Conservation (phyloP, 2,113 vertebrate genomes). For the Oncorhynchus tshawytscha region DNA sequence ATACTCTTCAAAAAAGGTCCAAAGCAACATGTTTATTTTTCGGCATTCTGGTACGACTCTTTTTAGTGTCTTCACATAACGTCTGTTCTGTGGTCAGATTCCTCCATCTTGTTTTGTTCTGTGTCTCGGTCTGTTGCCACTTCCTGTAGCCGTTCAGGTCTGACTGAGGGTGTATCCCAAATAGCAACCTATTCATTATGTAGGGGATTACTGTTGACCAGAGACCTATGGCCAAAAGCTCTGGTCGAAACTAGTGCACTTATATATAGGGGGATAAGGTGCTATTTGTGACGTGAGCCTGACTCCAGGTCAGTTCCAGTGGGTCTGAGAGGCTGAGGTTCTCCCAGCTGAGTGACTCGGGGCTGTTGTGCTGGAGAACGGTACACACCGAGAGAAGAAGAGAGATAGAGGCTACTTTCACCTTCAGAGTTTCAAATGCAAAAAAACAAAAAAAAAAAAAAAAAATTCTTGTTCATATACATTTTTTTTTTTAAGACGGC, state of each 20-base stretch:
- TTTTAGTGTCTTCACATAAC: slow-evolving; percentile 19
- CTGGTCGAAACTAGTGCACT: too few species aligned
- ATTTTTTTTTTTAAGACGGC: background rate
- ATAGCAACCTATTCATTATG: too few species aligned
- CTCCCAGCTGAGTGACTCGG: background rate
- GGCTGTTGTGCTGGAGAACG: background rate
- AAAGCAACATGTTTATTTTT: slow-evolving; percentile 14
- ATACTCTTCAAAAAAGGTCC: slow-evolving; percentile 18
- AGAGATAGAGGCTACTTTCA: background rate
- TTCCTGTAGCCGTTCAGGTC: background rate
- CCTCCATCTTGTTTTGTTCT: background rate
- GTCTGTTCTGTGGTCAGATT: too few species aligned
- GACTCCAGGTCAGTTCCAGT: background rate
- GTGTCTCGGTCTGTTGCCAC: background rate
- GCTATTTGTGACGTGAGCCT: too few species aligned
- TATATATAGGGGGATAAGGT: too few species aligned
- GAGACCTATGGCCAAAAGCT: too few species aligned
- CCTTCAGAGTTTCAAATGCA: background rate
- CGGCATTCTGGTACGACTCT: slow-evolving; percentile 22
- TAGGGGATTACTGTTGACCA: too few species aligned
- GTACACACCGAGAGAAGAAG: slow-evolving; percentile 3
- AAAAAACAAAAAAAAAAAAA: background rate
- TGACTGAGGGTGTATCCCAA: too few species aligned
- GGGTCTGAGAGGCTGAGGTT: background rate
- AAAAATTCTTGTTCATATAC: slow-evolving; percentile 9